A percentile compares a stretch with the other conserved stretches of the same genome.
Evolutionary conservation across 2,113 vertebrate genomes (phyloP).

Genomic region (Rhipidura dahli): DNA sequence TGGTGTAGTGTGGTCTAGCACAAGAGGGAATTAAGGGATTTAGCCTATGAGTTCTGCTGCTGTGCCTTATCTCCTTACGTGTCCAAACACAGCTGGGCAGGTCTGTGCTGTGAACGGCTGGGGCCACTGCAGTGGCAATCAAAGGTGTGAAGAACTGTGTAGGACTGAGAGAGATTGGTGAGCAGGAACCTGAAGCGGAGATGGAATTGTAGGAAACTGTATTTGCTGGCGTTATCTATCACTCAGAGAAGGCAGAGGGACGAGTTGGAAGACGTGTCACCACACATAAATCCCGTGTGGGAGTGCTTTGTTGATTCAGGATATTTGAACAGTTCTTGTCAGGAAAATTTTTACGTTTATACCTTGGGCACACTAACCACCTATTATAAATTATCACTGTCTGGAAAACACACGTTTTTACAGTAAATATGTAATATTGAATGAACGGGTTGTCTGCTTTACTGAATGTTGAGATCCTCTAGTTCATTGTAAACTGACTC

Average conservation of each 20-base stretch:
- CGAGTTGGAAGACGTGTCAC: neutral
- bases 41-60: neutral
- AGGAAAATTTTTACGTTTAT: neutral
- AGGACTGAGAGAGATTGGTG: neutral
- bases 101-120: neutral
- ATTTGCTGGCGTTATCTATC: neutral
- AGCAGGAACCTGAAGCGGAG: neutral
- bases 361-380: neutral
- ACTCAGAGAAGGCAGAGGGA: neutral
- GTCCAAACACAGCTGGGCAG: constrained; percentile 3
- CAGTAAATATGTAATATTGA: neutral
- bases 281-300: neutral
- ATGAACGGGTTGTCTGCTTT: neutral
- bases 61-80: neutral
- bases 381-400: neutral
- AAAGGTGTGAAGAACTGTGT: neutral
- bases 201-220: neutral
- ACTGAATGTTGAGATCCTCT: neutral
- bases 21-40: neutral
- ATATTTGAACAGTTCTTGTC: neutral
- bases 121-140: neutral
- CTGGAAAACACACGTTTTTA: neutral
- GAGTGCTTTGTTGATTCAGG: constrained; percentile 1
- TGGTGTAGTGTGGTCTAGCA: neutral
- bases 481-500: neutral